A percentile compares a stretch with the other conserved stretches of the same genome.
Evolutionary conservation across 2,888 invertebrate species (phyloP).

Genomic region (Anarsia innoxiella): DNA sequence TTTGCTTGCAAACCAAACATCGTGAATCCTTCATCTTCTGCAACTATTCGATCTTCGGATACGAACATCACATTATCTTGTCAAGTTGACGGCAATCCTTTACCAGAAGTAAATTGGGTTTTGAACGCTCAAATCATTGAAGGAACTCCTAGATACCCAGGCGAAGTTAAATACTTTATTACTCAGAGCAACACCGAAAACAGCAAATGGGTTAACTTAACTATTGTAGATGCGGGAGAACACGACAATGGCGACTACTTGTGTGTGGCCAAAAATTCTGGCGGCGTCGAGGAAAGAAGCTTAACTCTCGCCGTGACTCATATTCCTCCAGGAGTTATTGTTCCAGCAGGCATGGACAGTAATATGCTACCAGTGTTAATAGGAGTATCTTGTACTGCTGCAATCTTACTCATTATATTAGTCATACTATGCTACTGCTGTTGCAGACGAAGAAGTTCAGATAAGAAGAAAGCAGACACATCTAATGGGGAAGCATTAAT

Average conservation of each 20-base stretch:
- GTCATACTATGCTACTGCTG: conserved; percentile 75
- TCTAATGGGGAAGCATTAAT: conserved; percentile 81
- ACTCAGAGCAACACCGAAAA: conserved; percentile 48
- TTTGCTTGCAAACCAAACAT: conserved; percentile 91
- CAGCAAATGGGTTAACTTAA: conserved; percentile 80
- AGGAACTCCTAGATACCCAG: conserved; percentile 63
- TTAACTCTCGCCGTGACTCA: conserved; percentile 76
- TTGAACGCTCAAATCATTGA: conserved; percentile 79
- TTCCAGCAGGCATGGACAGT: conserved; percentile 72
- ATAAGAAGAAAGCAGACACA: conserved; percentile 75
- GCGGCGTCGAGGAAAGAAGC: conserved; percentile 85
- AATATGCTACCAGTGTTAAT: conserved; percentile 73
- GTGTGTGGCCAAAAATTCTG: conserved; percentile 88
- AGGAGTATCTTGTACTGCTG: conserved; percentile 59
- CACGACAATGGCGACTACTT: conserved; percentile 84
- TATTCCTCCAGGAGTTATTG: conserved; percentile 52
- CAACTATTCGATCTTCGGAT: conserved; percentile 77
- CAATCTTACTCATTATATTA: conserved; percentile 68
- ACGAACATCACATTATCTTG: conserved; percentile 83
- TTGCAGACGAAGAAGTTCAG: conserved; percentile 67
- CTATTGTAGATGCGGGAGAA: conserved; percentile 76
- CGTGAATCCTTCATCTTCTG: conserved; percentile 75
- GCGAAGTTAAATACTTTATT: conserved; percentile 64
- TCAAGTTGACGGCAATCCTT: conserved; percentile 83
- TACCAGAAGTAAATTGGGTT: conserved; percentile 85